Base-by-base conservation (phyloP, 1,140 invertebrate species). In the Drosophila rhopaloa region DNA sequence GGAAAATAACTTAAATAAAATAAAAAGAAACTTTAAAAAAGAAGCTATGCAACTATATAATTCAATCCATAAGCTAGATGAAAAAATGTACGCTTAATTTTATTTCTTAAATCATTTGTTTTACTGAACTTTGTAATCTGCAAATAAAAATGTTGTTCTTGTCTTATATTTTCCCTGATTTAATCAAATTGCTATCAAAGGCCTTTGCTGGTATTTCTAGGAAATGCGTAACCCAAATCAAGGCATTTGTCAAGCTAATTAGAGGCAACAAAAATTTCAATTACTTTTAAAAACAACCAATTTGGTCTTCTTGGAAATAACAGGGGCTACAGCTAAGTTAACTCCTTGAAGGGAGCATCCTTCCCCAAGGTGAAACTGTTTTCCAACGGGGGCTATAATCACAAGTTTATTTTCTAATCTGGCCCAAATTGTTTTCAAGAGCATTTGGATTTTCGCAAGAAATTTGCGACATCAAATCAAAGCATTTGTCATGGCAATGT, bases 401-500 rank as follows among this genome's bases (percentile, higher is more conserved):
- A 68, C 60, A 67, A 54, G 47, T 54, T 66, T 46, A 66, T 38
- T 66, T 68, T 66, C 61, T 53, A 68, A 68, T 43, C 40, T 37
- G 11, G 19, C 0, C 8, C 11, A 46, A 68, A 54, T 66, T 66
- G 61, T 38, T 68, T 54, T 43, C 61, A 68, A 68, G 41, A 54
- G 47, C 47, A 66, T 46, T 59, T 44, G 2, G 65, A 46, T 66
- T 66, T 66, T 66, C 65, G 11, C n/a, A 19, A 46, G 47, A 58
- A 63, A 68, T 66, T 53, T 65, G 60, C 61, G 48, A 68, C 24
- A 38, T n/a, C 46, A 66, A 79, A 73, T 73, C 46, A 80, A 57
- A 76, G 43, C 47, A 53, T 55, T 60, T 76, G 72, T 58, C 54
- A 76, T 75, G 71, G 57, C 51, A 73, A 76, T 75, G 50, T 38